Percentiles rank a stretch among this genome's conserved stretches.
Conservation (phyloP, 2,113 vertebrate genomes). For the Artemisiospiza belli region DNA sequence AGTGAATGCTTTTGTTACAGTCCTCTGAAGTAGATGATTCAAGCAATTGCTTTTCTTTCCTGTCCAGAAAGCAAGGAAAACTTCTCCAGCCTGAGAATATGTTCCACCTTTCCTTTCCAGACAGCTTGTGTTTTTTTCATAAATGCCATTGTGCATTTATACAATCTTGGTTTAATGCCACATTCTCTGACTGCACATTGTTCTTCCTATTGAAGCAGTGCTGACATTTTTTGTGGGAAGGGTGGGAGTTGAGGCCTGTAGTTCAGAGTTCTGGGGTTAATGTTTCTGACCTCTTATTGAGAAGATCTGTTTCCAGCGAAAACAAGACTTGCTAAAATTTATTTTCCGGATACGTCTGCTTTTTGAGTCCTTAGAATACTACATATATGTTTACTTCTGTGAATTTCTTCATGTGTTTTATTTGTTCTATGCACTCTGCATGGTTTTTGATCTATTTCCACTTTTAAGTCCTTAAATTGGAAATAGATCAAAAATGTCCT, state of each 20-base stretch:
- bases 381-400: background rate
- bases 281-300: background rate
- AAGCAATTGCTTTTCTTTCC: background rate
- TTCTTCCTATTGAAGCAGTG: background rate
- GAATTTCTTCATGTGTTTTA: background rate
- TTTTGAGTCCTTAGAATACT: background rate
- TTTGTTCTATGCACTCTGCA: background rate
- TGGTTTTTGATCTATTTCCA: no score
- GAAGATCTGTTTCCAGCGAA: background rate
- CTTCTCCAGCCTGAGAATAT: background rate
- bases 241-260: background rate
- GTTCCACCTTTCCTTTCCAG: background rate
- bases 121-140: background rate
- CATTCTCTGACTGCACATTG: background rate
- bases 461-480: background rate
- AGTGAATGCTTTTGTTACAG: background rate
- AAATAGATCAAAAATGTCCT: background rate
- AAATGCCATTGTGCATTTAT: background rate
- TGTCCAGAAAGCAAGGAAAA: background rate
- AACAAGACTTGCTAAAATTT: background rate
- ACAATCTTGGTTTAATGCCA: background rate
- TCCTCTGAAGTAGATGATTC: background rate
- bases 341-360: background rate
- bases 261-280: background rate
- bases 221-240: background rate